Conservation (phyloP, 1,140 invertebrate species). For the Tenebrio molitor region DNA sequence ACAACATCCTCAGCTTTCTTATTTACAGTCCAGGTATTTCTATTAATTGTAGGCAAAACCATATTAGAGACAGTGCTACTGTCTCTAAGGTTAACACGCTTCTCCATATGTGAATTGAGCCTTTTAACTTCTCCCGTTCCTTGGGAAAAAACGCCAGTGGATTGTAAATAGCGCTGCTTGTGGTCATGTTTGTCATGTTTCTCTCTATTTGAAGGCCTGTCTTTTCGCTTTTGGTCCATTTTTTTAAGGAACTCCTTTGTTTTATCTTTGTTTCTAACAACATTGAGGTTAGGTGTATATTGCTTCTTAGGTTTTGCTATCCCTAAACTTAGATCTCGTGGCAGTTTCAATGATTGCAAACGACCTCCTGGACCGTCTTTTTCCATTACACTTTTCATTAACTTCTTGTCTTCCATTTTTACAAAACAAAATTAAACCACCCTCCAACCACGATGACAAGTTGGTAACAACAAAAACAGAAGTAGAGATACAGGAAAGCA, state of each 20-base stretch:
- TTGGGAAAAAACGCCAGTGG: conserved; percentile 58
- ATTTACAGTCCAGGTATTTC: conserved; percentile 55
- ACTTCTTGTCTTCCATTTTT: conserved; percentile 40
- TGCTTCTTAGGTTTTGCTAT: conserved; percentile 59
- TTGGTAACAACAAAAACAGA: not conserved
- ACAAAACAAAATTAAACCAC: conserved; percentile 3
- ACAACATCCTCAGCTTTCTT: conserved; percentile 53
- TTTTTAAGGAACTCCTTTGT: conserved; percentile 53
- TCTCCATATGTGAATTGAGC: conserved; percentile 36
- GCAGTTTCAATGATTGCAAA: conserved; percentile 57
- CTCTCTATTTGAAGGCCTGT: conserved; percentile 7
- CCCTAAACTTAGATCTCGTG: conserved; percentile 60
- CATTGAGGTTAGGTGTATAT: conserved; percentile 61
- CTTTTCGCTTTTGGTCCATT: conserved; percentile 46
- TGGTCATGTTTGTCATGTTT: conserved; percentile 45
- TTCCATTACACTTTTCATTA: conserved; percentile 19
- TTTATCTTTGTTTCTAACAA: conserved; percentile 58
- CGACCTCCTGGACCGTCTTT: conserved; percentile 12
- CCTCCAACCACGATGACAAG: too few relatives aligned
- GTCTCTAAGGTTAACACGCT: conserved; percentile 33
- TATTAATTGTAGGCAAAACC: conserved; percentile 56
- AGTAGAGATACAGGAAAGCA: too few relatives aligned
- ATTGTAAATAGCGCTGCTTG: conserved; percentile 53
- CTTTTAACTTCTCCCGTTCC: conserved; percentile 51
- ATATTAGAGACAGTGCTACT: conserved; percentile 42